Evolutionary conservation across 1,140 invertebrate genomes (phyloP), one percentile per base, ranked within the genome.

Genomic region (Apolygus lucorum): DNA sequence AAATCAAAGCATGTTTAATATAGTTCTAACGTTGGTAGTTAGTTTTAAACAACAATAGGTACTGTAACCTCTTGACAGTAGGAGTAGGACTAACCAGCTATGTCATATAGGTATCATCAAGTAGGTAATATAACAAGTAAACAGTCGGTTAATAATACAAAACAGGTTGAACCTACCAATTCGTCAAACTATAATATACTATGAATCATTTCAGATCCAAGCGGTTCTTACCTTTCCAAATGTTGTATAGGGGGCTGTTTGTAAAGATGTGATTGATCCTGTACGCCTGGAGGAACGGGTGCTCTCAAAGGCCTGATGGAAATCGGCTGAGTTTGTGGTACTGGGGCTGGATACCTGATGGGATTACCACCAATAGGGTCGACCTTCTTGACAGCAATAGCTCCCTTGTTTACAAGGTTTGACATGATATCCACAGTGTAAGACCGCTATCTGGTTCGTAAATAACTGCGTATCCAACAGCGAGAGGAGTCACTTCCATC

Each of bases 341-440:
- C n/a, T 11, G 66, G 64, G 29, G 17, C 24, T 27, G 34, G 54
- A 42, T 68, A 63, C 63, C 54, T 63, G 27, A 28, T 34, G 42
- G 34, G 69, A 49, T 24, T 49, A 2, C 28, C 24, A 25, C 54
- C 70, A 17, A 28, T 34, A 67, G 63, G 27, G 25, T 70, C 69
- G 52, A 70, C 69, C 69, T 70, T 70, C 69, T 70, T 70, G 64
- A 70, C 69, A 67, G 65, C 69, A 26, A 67, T 67, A 54, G 64
- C 63, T 21, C 63, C 69, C 29, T 70, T 70, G 64, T 70, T 70
- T 28, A 67, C 65, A 67, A 67, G 65, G 65, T 70, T 70, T 63
- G 69, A 70, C 69, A 70, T 70, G 69, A 14, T 59, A 59, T 59
- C 22, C 54, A 22, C 8, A 13, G 54, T 59, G 22, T 59, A 11